A percentile compares a stretch with the other conserved stretches of the same genome.
Evolutionary conservation across 2,113 vertebrate genomes (phyloP).

Genomic region (Theristicus caerulescens): DNA sequence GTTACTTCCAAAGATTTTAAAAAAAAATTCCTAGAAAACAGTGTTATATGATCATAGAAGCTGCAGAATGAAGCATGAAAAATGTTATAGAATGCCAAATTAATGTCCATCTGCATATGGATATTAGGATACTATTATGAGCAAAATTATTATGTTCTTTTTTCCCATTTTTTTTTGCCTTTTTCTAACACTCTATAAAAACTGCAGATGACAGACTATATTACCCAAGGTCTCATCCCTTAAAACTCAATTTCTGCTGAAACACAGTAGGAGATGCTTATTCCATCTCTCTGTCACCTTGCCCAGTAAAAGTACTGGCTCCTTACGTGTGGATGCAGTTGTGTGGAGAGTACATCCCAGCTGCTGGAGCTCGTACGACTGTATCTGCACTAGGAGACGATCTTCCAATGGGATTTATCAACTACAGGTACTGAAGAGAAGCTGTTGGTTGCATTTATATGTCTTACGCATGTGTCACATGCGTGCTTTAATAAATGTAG

Average conservation of each 20-base stretch:
- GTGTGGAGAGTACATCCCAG: neutral
- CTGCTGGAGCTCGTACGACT: neutral
- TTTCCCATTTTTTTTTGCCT: neutral
- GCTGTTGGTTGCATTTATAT: neutral
- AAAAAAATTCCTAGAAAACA: neutral
- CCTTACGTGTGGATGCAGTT: neutral
- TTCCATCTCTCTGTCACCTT: neutral
- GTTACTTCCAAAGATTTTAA: neutral
- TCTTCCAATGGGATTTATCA: neutral
- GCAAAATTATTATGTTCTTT: neutral
- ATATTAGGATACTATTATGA: neutral
- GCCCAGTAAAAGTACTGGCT: neutral
- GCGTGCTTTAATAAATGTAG: neutral
- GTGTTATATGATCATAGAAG: neutral
- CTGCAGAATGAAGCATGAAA: neutral
- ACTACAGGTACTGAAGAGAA: neutral
- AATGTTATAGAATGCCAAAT: neutral
- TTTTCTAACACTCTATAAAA: neutral
- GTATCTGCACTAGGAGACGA: neutral
- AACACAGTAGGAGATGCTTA: neutral
- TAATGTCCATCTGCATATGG: neutral
- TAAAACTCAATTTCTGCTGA: neutral
- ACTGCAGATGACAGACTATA: neutral
- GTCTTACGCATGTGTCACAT: neutral
- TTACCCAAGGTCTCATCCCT: neutral